Conservation (phyloP, 2,888 invertebrate genomes). For the Hedychridium roseum region DNA sequence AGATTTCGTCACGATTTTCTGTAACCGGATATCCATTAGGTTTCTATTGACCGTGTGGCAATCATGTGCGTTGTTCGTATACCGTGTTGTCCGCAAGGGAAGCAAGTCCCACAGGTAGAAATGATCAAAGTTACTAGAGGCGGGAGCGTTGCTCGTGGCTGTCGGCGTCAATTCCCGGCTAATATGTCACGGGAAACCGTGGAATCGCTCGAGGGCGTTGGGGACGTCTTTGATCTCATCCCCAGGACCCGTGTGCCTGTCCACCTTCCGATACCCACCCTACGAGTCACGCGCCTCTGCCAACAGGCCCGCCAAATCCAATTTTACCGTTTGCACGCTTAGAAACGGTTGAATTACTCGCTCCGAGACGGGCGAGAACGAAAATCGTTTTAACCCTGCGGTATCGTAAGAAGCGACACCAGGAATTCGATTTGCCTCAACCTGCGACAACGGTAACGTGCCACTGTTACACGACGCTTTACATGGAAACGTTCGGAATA, state of each 20-base stretch:
- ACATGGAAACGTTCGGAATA: too few relatives aligned
- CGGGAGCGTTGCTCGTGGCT: slow-evolving; percentile 42
- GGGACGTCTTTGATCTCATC: slow-evolving; percentile 48
- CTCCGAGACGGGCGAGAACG: too few relatives aligned
- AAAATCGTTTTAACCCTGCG: too few relatives aligned
- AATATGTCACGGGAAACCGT: slow-evolving; percentile 52
- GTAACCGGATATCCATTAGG: too few relatives aligned
- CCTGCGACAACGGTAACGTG: too few relatives aligned
- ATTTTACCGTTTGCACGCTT: slow-evolving; percentile 48
- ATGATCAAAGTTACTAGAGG: slow-evolving; percentile 46
- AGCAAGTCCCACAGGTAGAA: slow-evolving; percentile 39
- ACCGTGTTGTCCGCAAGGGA: slow-evolving; percentile 10
- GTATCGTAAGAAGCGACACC: too few relatives aligned
- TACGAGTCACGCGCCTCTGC: slow-evolving; percentile 39
- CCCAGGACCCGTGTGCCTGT: slow-evolving; percentile 15
- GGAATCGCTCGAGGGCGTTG: slow-evolving; percentile 37
- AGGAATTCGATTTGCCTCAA: too few relatives aligned
- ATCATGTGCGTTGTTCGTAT: too few relatives aligned
- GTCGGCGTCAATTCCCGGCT: slow-evolving; percentile 53
- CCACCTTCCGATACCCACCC: slow-evolving; percentile 46
- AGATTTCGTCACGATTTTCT: too few relatives aligned
- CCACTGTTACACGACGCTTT: too few relatives aligned
- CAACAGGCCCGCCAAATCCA: slow-evolving; percentile 47
- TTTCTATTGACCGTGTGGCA: too few relatives aligned
- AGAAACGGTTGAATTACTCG: slow-evolving; percentile 36